phyloP scores from a whole-genome alignment of 2,888 invertebrate species.

The Drosophila neotestacea region DNA sequence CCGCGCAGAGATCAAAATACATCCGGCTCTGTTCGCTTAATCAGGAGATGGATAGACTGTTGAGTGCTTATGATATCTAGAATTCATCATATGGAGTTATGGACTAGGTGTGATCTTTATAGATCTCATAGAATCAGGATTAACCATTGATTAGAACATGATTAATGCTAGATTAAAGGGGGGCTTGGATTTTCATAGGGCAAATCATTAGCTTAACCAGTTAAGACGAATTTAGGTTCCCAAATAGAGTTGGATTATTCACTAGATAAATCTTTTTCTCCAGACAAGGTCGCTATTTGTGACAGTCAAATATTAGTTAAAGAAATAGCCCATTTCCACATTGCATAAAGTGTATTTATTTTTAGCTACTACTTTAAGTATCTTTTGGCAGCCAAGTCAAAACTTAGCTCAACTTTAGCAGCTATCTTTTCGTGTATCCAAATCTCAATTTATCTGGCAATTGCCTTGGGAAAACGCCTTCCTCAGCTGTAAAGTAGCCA shows the following conservation, averaged over 20 bases:
- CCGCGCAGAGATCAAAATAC: constrained; percentile 42
- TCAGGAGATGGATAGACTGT: constrained; percentile 7
- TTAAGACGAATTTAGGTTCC: neutral
- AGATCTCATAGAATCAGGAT: constrained; percentile 32
- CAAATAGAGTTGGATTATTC: constrained; percentile 5
- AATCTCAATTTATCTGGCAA: constrained; percentile 19
- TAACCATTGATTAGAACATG: constrained; percentile 20
- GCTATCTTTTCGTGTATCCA: neutral
- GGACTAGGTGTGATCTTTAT: constrained; percentile 69
- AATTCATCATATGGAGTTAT: constrained; percentile 47
- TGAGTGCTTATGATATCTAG: constrained; percentile 19
- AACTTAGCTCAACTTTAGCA: neutral
- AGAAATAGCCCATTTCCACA: no score
- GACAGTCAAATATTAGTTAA: neutral
- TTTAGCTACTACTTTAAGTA: neutral
- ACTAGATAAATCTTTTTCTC: neutral
- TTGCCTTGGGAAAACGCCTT: constrained; percentile 61
- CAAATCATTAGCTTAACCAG: neutral
- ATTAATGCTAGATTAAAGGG: constrained; percentile 30
- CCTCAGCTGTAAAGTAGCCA: constrained; percentile 45
- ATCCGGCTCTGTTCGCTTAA: constrained; percentile 55
- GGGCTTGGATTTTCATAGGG: constrained; percentile 26
- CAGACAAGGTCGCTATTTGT: neutral
- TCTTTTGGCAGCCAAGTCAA: neutral
- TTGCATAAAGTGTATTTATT: no score